These are phyloP conservation scores for Mesochorus sp. DNA, from an alignment of 2,888 invertebrate genomes.

Conservation along the genomic window DNA sequence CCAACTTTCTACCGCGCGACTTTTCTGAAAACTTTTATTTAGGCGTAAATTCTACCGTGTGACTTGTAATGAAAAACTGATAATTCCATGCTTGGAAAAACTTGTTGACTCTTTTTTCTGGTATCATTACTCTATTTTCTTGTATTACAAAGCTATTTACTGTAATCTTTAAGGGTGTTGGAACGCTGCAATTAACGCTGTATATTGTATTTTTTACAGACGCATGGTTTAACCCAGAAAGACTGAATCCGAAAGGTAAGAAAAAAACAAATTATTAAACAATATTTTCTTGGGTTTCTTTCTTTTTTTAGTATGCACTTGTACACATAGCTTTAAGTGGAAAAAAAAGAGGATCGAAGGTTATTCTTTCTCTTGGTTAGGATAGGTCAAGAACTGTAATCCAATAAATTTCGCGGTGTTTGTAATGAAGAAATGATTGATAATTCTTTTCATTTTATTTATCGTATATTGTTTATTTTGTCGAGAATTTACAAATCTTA, in stretches of 20 bases:
- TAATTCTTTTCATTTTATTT: too few species aligned
- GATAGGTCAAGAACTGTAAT: conserved; percentile 7
- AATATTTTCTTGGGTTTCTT: background rate
- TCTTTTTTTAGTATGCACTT: background rate
- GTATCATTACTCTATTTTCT: conserved; percentile 12
- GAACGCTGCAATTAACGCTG: conserved; percentile 71
- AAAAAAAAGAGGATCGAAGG: background rate
- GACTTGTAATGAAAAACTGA: too few species aligned
- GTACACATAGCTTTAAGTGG: conserved; percentile 6
- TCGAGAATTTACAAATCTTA: too few species aligned
- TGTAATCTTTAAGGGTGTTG: too few species aligned
- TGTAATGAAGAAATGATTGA: background rate
- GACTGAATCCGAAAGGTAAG: conserved; percentile 96
- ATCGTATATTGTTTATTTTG: too few species aligned
- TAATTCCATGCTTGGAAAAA: too few species aligned
- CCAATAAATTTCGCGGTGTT: background rate
- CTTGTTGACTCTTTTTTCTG: background rate
- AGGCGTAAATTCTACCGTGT: too few species aligned
- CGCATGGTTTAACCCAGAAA: conserved; percentile 96
- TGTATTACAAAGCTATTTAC: conserved; percentile 5
- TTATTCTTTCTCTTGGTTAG: too few species aligned
- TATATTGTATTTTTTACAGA: conserved; percentile 88
- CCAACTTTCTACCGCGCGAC: background rate
- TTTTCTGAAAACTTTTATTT: background rate
- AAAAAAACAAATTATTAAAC: conserved; percentile 14